phyloP scores from a whole-genome alignment of 2,113 vertebrate genomes.

The Grammomys surdaster region DNA sequence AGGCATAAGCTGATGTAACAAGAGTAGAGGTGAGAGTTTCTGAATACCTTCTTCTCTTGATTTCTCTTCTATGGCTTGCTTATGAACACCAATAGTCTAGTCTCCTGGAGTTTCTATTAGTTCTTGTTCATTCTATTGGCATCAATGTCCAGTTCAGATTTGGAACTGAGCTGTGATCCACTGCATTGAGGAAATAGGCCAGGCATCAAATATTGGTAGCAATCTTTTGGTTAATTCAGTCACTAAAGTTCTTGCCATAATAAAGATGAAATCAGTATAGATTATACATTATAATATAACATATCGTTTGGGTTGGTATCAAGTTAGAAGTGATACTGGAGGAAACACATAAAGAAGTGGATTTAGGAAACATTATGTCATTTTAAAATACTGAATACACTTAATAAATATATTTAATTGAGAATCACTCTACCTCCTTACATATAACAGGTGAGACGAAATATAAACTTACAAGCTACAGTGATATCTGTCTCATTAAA shows the following conservation, averaged over 20 bases:
- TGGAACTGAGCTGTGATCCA: too few relatives aligned
- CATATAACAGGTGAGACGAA: not conserved
- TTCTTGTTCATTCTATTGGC: not conserved
- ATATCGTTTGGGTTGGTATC: not conserved
- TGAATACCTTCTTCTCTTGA: too few relatives aligned
- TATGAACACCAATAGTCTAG: not conserved
- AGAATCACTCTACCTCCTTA: not conserved
- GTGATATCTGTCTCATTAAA: constrained; percentile 36
- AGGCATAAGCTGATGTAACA: not conserved
- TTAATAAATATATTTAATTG: constrained; percentile 16
- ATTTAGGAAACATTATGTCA: not conserved
- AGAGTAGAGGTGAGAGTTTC: not conserved
- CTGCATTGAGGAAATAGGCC: not conserved
- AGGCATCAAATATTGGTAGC: not conserved
- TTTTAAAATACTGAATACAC: constrained; percentile 18
- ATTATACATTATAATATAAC: not conserved
- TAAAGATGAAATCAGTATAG: not conserved
- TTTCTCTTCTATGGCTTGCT: not conserved
- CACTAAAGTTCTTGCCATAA: not conserved
- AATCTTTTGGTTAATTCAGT: too few relatives aligned
- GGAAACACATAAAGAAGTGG: not conserved
- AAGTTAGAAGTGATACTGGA: not conserved
- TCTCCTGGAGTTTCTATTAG: not conserved
- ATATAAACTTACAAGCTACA: not conserved
- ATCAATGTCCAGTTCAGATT: not conserved